Base-by-base conservation (phyloP, 2,888 invertebrate genomes). In the Hydrotaea diabolus region DNA sequence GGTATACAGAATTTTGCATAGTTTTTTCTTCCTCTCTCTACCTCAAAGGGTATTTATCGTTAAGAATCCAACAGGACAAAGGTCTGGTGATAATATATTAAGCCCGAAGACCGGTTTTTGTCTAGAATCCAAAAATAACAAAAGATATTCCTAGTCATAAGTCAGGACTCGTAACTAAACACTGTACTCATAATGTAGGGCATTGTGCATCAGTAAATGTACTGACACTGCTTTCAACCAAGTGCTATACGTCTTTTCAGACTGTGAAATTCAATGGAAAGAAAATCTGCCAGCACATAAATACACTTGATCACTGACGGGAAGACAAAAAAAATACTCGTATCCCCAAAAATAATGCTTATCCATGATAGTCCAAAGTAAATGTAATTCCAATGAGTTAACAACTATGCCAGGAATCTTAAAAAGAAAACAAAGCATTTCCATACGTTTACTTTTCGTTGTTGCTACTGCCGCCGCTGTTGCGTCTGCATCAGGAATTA, bases 401-500 rank as follows among this genome's bases (percentile, higher is more conserved):
- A 88, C 89, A 90, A 89, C 86, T 89, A 91, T 91, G 90, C 87
- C 87, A 86, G 87, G 91, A 91, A 91, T 91, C 87, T 88, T 72
- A 75, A 43, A 83, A 75, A 49, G 76, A 72, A 85, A 74, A 78
- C 80, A 83, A 80, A 85, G 81, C 86, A 86, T 85, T 83, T 83
- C 80, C 77, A 85, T 85, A 82, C 23, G 49, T 46, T 80, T 82
- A 57, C 72, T 80, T 77, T 57, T 36, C 69, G 31, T 66, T 72
- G 13, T 36, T 76, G 71, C n/a, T 76, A 15, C 5, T 59, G 26
- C 59, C 15, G 59, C 8, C 23, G 49, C 0, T 46, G 17, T 26
- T 53, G 49, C 13, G 21, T n/a, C 36, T 73, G 53, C 5, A 72
- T 23, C 76, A 81, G 87, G 90, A 91, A 90, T 91, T 91, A 91